These are phyloP conservation scores for Lysandra bellargus DNA, from an alignment of 2,888 invertebrate species.

Conservation along the genomic window DNA sequence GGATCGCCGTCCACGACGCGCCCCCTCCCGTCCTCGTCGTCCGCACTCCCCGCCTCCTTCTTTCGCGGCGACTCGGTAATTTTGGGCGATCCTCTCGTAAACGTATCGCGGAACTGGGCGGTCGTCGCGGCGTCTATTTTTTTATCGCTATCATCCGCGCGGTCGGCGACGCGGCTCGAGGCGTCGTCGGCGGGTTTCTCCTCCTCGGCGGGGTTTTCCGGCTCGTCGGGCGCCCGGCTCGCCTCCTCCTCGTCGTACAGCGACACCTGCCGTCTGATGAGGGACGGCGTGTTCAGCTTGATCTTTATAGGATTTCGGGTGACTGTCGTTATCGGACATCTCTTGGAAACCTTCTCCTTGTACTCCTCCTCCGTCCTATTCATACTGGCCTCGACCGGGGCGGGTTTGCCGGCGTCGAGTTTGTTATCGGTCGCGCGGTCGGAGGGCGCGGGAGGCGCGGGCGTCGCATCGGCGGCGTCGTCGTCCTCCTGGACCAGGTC, in stretches of 20 bases:
- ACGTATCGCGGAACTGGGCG: constrained; percentile 17
- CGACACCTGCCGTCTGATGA: constrained; percentile 74
- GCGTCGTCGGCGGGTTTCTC: neutral
- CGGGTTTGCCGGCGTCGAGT: constrained; percentile 21
- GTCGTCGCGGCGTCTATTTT: neutral
- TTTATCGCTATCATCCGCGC: neutral
- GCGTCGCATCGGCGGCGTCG: constrained; percentile 43
- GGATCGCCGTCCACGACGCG: neutral
- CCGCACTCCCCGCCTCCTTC: neutral
- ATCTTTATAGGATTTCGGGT: constrained; percentile 71
- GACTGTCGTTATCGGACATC: constrained; percentile 64
- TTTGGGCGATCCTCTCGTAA: constrained; percentile 5
- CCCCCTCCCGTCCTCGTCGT: neutral
- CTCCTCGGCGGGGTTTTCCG: constrained; percentile 37
- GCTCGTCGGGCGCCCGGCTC: constrained; percentile 36
- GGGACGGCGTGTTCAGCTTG: constrained; percentile 68
- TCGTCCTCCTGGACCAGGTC: constrained; percentile 58
- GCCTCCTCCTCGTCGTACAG: constrained; percentile 69
- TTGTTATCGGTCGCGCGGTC: neutral
- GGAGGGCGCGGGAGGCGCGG: constrained; percentile 33
- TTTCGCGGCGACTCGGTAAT: neutral
- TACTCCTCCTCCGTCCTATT: constrained; percentile 58
- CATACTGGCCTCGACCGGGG: constrained; percentile 34
- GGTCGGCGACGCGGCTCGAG: too few relatives aligned
- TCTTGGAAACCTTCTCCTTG: constrained; percentile 64